Evolutionary conservation across 2,797 vertebrate genomes (phyloP), one percentile per base, ranked within the genome.

Genomic region (Semotilus atromaculatus): DNA sequence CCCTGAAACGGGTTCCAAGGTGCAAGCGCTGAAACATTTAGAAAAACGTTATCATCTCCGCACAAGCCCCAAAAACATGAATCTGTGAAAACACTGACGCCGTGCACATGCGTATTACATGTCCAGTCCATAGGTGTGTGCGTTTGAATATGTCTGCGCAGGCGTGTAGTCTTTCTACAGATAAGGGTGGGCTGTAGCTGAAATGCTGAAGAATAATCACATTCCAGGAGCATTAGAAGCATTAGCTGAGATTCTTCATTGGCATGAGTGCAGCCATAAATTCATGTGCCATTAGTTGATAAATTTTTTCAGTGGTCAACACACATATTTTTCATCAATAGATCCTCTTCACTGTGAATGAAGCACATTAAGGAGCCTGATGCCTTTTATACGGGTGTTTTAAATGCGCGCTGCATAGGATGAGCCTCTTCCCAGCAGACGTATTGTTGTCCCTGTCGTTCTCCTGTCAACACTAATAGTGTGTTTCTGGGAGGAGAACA

Each of bases 391-490:
- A 6, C 68, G 2, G 70, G 40, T 85, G 26, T 79, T 81, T 88
- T 40, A 74, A 79, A 72, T 74, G 80, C 71, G 26, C 21, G 82
- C 60, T 45, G 55, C 67, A 36, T 64, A 31, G 51, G 82, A 83
- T 40, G 51, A 62, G 51, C 84, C 29, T 60, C 68, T 82, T 80
- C 67, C 64, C 71, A 64, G 82, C 55, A 36, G 14, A 26, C 18
- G 43, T 48, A 66, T 53, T 77, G 53, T 45, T 34, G 80, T 43
- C 51, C 70, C 82, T 80, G 83, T 80, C 62, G 73, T 48, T 77
- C 72, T 87, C 48, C 64, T 53, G 68, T 43, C 81, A 29, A 5
- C 36, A 45, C 19, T 58, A 64, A 26, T 29, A 36, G 73, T 53
- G 60, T 62, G n/a, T 13, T 60, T 60, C n/a, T 60, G 58, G 55